Conservation (phyloP, 1,140 invertebrate species). For the Whitmania pigra region DNA sequence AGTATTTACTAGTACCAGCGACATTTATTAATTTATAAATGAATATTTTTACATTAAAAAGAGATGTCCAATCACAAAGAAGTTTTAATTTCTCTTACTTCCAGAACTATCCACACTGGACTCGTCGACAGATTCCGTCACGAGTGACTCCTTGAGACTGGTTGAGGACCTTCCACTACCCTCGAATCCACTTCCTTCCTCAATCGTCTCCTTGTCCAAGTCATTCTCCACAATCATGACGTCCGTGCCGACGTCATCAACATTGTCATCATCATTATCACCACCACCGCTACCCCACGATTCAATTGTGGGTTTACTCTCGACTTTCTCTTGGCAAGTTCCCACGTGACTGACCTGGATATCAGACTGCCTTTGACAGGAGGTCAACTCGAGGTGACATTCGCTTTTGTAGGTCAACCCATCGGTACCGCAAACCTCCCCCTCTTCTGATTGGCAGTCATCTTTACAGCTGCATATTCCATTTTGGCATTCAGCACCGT, state of each 20-base stretch:
- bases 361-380: constrained; percentile 61
- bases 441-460: constrained; percentile 14
- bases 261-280: neutral
- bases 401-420: constrained; percentile 68
- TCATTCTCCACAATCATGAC: neutral
- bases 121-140: no score
- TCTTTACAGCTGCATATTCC: neutral
- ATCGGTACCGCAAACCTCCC: constrained; percentile 64
- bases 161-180: no score
- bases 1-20: no score
- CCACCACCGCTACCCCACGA: neutral
- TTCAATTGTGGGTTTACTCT: constrained; percentile 42
- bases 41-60: no score
- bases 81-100: no score
- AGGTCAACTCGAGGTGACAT: constrained; percentile 66
- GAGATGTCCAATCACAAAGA: no score
- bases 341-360: constrained; percentile 39
- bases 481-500: neutral
- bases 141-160: no score
- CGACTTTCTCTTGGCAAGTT: constrained; percentile 38
- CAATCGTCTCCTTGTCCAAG: neutral
- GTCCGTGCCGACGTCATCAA: neutral
- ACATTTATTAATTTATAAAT: no score
- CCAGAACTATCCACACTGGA: no score
- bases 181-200: neutral